Base-by-base conservation (phyloP, 2,797 vertebrate species). In the Helarctos malayanus region DNA sequence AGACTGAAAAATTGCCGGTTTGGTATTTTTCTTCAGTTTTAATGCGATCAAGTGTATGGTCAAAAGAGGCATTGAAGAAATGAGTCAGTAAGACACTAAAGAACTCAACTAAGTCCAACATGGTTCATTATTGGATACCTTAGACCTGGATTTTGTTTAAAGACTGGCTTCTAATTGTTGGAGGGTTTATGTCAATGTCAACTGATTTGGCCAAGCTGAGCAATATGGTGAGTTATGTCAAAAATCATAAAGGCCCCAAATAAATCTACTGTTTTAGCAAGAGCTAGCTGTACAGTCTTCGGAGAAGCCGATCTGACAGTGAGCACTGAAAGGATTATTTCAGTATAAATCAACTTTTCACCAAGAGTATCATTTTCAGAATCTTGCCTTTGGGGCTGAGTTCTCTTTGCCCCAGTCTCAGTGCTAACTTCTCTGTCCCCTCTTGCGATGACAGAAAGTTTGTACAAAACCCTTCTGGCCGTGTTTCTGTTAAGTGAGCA, bases 331-430 rank as follows among this genome's bases (percentile, higher is more conserved):
- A 90, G 78, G 38, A 83, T 89, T 54, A 94, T 52, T 97, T 73
- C 45, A 68, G 57, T 61, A 23, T 82, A 57, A 78, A 85, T 79
- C 57, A 95, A n/a, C 79, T 96, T 94, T 95, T 83, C 56, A 65
- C 41, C 57, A 45, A 78, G 10, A 94, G 47, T n/a, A 95, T 71
- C n/a, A 80, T 49, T 95, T 89, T 89, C 27, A 94, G 85, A 91
- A 76, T 94, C 45, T 75, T 94, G 21, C 27, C 65, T 47, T 38
- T 54, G 63, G n/a, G 78, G n/a, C 27, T 10, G 59, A 29, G 56
- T 81, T 78, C 75, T 29, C 73, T 85, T 86, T 57, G 18, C 59
- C 21, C 35, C 15, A 59, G 54, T 35, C 11, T 15, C 3, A 9
- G 81, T 0, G 27, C 76, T 78, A 71, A 35, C 29, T 63, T 83